Conservation (phyloP, 2,888 invertebrate genomes). For the Homarus gammarus region DNA sequence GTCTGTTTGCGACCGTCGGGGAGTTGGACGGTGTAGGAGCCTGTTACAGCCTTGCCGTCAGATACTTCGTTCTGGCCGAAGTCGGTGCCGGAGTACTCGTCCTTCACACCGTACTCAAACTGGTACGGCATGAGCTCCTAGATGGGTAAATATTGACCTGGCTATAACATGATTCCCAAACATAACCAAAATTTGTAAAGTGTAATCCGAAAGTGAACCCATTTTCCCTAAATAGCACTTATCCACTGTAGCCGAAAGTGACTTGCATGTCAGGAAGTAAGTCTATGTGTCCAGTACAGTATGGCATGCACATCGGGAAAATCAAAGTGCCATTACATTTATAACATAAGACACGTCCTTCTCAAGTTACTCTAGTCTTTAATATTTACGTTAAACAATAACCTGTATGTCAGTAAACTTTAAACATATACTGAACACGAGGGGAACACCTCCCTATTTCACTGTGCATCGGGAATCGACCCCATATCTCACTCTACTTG, state of each 20-base stretch:
- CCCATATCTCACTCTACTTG: no score
- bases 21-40: constrained; percentile 71
- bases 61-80: constrained; percentile 61
- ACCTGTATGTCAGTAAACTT: no score
- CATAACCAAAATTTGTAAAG: no score
- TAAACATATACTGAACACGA: no score
- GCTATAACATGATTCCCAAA: neutral
- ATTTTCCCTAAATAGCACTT: no score
- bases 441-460: no score
- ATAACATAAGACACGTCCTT: no score
- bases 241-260: neutral
- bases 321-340: no score
- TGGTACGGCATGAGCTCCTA: constrained; percentile 50
- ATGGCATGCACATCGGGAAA: neutral
- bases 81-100: constrained; percentile 63
- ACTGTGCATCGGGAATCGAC: no score
- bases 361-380: no score
- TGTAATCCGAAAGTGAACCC: no score
- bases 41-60: constrained; percentile 59
- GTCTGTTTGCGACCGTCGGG: constrained; percentile 74
- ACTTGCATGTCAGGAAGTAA: neutral
- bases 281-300: neutral
- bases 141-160: neutral
- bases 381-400: no score
- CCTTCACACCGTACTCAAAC: constrained; percentile 61